A percentile compares a stretch with the other conserved stretches of the same genome.
Evolutionary conservation across 2,888 invertebrate genomes (phyloP).

Genomic region (Ellobium chinense): DNA sequence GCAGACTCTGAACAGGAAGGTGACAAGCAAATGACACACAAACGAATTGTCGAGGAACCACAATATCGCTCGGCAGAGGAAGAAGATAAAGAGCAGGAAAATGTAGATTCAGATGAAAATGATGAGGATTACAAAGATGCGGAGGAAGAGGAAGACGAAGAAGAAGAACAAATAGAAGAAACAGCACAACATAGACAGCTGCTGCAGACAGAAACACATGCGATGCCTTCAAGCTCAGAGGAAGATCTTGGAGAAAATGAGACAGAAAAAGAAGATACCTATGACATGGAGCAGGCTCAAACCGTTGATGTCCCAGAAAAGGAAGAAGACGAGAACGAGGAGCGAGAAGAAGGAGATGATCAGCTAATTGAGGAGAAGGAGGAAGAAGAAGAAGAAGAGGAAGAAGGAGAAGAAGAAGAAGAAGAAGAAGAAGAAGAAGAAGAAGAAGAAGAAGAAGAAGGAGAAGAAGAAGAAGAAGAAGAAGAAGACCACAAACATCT

Average conservation of each 20-base stretch:
- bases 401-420: background rate
- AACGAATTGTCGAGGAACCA: background rate
- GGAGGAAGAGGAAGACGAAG: background rate
- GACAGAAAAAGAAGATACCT: no score
- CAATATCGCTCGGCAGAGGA: background rate
- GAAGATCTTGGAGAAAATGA: no score
- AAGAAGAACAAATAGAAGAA: background rate
- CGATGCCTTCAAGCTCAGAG: no score
- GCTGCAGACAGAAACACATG: background rate
- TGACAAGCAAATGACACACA: background rate
- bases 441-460: slow-evolving; percentile 24
- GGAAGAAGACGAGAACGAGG: background rate
- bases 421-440: slow-evolving; percentile 22
- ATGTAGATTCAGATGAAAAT: background rate
- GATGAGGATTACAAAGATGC: background rate
- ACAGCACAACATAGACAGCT: background rate
- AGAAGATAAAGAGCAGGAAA: background rate
- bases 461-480: slow-evolving; percentile 8
- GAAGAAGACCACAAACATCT: background rate
- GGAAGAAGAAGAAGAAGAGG: background rate
- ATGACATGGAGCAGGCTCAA: no score
- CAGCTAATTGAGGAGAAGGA: background rate
- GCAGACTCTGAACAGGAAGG: background rate
- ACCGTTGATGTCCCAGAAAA: no score
- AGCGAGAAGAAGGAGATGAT: no score